Evolutionary conservation across 1,140 invertebrate species (phyloP), one percentile per base, ranked within the genome.

Genomic region (Drosophila chauvacae): DNA sequence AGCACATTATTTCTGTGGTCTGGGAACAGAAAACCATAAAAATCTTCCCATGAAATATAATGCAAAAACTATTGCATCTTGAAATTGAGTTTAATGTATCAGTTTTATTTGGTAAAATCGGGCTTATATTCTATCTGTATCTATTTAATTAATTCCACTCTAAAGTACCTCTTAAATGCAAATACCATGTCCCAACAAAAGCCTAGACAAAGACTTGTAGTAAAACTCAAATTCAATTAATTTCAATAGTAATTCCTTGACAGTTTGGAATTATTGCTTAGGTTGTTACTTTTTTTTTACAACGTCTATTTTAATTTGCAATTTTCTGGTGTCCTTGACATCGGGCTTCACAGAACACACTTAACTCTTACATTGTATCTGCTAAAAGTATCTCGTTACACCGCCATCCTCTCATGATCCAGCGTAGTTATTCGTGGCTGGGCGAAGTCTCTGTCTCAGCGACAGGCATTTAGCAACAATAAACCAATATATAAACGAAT

Each of bases 401-500:
- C 16, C 45, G 55, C 66, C 68, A 51, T 33, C 37, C 44, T 55
- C 68, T 47, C 51, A 50, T 41, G 45, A 33, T 20, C 2, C 1
- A 4, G 26, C 30, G 11, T 11, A 39, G 30, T 69, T 53, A 42
- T 60, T 47, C 50, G 30, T 74, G 70, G 18, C 41, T 51, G 64
- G 64, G 64, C 45, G 26, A 63, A 61, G 59, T 64, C 61, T 47
- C 63, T 69, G 51, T 64, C 61, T 37, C 50, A 57, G 47, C 28
- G 57, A 70, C 64, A 75, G 61, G 59, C 84, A 78, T 79, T 77
- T 77, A 77, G 63, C 80, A 62, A 79, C 53, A 79, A 72, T 87
- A 79, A 87, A 82, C 66, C 81, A 56, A 56, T 56, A 87, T 39
- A 87, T 69, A 86, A 77, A 74, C 70, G 61, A 80, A 55, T 55